These are phyloP conservation scores for Melangyna quadrimaculata DNA, from an alignment of 2,888 invertebrate species.

Conservation along the genomic window DNA sequence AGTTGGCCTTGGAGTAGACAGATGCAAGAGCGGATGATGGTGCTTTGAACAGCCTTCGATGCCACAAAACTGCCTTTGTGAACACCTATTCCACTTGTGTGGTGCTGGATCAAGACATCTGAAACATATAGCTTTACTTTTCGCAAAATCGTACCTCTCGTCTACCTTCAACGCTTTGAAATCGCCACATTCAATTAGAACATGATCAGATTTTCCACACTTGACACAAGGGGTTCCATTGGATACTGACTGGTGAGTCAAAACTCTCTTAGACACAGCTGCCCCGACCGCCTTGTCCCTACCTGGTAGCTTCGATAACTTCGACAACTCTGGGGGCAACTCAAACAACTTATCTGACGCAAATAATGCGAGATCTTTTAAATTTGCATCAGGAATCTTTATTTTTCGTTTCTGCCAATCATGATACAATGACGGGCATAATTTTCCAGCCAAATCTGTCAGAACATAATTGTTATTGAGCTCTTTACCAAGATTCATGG, in stretches of 20 bases:
- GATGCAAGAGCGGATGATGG: constrained; percentile 10
- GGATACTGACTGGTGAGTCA: background rate
- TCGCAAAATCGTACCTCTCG: background rate
- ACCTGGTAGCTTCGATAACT: background rate
- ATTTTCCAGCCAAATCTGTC: background rate
- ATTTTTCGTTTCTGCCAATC: background rate
- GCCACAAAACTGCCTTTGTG: constrained; percentile 5
- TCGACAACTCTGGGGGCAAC: background rate
- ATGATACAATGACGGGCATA: background rate
- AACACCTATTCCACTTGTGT: constrained; percentile 7
- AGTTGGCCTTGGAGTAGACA: background rate
- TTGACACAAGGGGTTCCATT: background rate
- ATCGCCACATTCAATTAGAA: background rate
- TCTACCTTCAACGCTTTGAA: background rate
- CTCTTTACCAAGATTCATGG: background rate
- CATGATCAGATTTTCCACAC: background rate
- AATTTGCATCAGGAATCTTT: background rate
- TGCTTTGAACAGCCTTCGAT: background rate
- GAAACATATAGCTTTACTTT: background rate
- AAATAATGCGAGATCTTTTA: background rate
- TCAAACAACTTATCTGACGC: background rate
- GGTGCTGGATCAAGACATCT: background rate
- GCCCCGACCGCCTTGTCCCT: background rate
- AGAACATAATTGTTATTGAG: background rate
- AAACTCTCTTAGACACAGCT: too few relatives aligned